Evolutionary conservation across 2,113 vertebrate genomes (phyloP), one percentile per base, ranked within the genome.

Genomic region (Phyllostomus discolor): DNA sequence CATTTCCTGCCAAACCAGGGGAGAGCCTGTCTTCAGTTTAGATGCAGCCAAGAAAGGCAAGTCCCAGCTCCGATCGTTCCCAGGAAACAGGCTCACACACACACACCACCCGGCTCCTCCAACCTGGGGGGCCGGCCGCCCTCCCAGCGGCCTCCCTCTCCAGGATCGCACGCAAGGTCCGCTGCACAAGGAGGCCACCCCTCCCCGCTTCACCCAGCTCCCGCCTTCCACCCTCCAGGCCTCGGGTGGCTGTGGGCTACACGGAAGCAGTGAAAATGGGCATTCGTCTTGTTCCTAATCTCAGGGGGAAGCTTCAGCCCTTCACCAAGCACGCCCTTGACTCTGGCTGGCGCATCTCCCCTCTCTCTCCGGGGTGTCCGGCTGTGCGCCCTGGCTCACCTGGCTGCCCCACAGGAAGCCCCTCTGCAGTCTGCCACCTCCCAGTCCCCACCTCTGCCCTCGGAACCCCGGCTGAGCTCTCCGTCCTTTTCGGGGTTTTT

Each of bases 1-100:
- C 26, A 64, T 24, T 94, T 94, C 93, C 95, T 97, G 97, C 96
- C 95, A 97, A 94, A 91, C 78, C 96, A 93, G 94, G 69, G 94
- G 88, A 95, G 95, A 91, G 81, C 73, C 69, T 91, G 93, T 96
- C 96, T 96, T 86, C 64, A 41, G 95, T 38, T 57, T 67, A 11
- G 90, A 78, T 2, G 88, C 15, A 52, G 92, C 94, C 96, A 92
- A 96, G 88, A 85, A n/a, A 85, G 97, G 94, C 81, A 91, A 92
- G 88, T 38, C 88, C 76, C 93, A 88, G 95, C 88, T 64, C 78
- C 33, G 35, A 19, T 88, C 91, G 67, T 94, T 82, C 96, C 80
- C 91, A 82, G 88, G 93, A 94, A 82, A 78, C 8, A 41, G 15
- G 5, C 48, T 15, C 76, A 66, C 38, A 41, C 76, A 66, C 12